Evolutionary conservation across 2,113 vertebrate species (phyloP), one percentile per base, ranked within the genome.

Genomic region (Rattus norvegicus): DNA sequence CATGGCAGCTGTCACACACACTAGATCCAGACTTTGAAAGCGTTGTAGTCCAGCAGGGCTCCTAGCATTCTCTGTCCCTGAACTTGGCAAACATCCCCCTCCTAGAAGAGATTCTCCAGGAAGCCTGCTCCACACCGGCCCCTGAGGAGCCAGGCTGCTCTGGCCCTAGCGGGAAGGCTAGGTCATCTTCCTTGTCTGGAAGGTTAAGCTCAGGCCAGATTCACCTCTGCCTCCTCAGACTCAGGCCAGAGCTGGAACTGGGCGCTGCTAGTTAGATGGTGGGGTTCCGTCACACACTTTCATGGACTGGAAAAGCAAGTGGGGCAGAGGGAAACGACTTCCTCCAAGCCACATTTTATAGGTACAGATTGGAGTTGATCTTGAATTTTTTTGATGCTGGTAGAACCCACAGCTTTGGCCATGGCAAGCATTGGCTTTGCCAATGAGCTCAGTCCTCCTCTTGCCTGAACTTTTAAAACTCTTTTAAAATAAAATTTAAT

Each of bases 281-380:
- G 84, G 54, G 63, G 22, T 91, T 65, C 67, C 65, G 54, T 73
- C 70, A 49, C n/a, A 36, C 30, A 13, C 39, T 20, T 47, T 84
- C 20, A 28, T n/a, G 26, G 22, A 93, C 49, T 14, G 80, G 90
- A 92, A 91, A 83, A 80, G 65, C 47, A 96, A 47, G 89, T 22
- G 88, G 52, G 73, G 30, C n/a, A 49, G 12, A 85, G 43, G 63
- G 43, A 88, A 33, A 39, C 7, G 6, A 61, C 47, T 90, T 43
- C 5, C 59, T 93, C 3, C 61, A 63, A 36, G 70, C 84, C 56
- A 75, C 7, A 54, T 69, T 86, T 84, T 52, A 33, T 33, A 22
- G 43, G 43, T 91, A 59, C n/a, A 70, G 43, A 13, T 67, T 89
- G 8, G 72, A 94, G 17, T 36, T 79, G n/a, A n/a, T 89, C 28